A percentile compares a stretch with the other conserved stretches of the same genome.
Conservation (phyloP, 2,113 vertebrate genomes). For the Triplophysa rosa region DNA sequence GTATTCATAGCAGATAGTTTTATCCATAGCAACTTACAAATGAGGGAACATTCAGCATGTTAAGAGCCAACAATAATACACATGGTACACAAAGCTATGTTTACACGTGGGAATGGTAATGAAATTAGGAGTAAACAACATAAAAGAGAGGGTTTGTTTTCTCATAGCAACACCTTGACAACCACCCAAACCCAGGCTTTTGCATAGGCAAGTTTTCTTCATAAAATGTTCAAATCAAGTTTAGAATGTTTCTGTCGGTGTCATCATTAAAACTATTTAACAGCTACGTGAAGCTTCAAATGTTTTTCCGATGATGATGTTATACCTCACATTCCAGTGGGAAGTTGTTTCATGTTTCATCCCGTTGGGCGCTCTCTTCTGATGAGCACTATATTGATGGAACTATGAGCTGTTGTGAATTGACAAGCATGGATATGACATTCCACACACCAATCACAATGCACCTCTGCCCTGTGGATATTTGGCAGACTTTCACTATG, state of each 20-base stretch:
- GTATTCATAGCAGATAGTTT: too few relatives aligned
- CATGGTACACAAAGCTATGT: too few relatives aligned
- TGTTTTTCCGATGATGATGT: not conserved
- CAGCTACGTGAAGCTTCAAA: not conserved
- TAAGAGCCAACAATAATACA: too few relatives aligned
- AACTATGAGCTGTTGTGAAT: not conserved
- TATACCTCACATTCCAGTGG: slow-evolving; percentile 19
- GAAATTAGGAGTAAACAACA: too few relatives aligned
- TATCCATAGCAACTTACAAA: too few relatives aligned
- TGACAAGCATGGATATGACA: not conserved
- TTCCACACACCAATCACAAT: not conserved
- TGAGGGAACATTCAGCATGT: too few relatives aligned
- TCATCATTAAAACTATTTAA: not conserved
- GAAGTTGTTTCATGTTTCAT: slow-evolving; percentile 14
- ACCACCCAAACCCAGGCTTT: too few relatives aligned
- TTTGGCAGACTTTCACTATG: not conserved
- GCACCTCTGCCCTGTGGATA: slow-evolving; percentile 5
- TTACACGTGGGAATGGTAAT: too few relatives aligned
- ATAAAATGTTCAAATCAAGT: not conserved
- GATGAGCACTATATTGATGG: slow-evolving; percentile 9
- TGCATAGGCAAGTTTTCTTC: not conserved
- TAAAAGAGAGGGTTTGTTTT: too few relatives aligned
- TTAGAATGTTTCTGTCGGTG: not conserved
- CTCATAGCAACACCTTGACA: too few relatives aligned
- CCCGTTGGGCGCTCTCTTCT: not conserved